Evolutionary conservation across 2,113 vertebrate genomes (phyloP).

Genomic region (Sphyrna mokarran): DNA sequence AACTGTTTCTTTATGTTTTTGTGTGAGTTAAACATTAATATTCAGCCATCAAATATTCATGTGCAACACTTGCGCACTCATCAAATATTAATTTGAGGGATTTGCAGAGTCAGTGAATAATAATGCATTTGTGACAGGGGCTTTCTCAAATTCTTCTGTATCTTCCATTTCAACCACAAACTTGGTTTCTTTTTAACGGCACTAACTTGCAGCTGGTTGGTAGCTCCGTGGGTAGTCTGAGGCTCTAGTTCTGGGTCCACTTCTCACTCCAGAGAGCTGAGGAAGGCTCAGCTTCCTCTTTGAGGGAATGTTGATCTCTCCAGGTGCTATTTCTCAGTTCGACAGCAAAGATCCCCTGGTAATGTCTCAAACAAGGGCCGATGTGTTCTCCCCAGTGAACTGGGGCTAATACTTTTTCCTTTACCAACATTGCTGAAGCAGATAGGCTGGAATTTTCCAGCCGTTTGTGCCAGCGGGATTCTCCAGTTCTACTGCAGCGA

Average conservation of each 20-base stretch:
- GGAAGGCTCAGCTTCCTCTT: too few relatives aligned
- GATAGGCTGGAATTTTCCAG: too few relatives aligned
- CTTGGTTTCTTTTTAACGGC: not conserved
- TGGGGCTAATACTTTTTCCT: not conserved
- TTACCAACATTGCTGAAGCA: not conserved
- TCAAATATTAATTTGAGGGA: not conserved
- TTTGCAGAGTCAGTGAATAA: not conserved
- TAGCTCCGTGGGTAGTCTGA: not conserved
- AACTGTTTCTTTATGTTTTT: not conserved
- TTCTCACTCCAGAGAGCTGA: not conserved
- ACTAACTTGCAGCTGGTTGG: not conserved
- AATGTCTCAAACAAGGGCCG: not conserved
- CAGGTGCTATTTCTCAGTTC: not conserved
- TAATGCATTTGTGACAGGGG: not conserved
- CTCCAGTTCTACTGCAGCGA: too few relatives aligned
- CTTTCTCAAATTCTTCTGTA: not conserved
- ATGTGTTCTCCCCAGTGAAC: not conserved
- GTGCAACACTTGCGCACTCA: not conserved
- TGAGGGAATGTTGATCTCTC: not conserved
- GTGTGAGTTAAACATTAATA: not conserved
- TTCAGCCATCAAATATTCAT: conserved; percentile 25
- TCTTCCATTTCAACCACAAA: not conserved
- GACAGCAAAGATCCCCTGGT: not conserved
- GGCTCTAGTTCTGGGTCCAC: too few relatives aligned
- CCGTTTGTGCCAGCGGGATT: too few relatives aligned